Percentiles rank a stretch among this genome's conserved stretches.
Evolutionary conservation across 2,888 invertebrate genomes (phyloP).

Genomic region (Xanthorhoe designata): DNA sequence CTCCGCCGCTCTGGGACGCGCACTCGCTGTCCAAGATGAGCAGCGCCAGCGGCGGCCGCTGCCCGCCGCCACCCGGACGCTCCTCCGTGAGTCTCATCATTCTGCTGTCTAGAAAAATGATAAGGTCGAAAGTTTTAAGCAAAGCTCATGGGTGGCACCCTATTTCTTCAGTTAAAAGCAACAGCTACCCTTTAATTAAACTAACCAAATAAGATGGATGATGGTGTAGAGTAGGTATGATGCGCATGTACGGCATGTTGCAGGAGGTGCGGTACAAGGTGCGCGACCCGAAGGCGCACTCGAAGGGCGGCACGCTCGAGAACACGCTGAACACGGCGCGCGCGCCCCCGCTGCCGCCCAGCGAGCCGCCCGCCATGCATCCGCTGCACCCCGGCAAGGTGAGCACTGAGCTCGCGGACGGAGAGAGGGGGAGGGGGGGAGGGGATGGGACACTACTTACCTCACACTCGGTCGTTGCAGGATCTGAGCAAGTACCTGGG

Average conservation of each 20-base stretch:
- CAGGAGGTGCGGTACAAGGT: slow-evolving; percentile 97
- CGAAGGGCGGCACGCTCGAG: slow-evolving; percentile 94
- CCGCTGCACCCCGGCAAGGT: slow-evolving; percentile 92
- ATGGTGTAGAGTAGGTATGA: not conserved
- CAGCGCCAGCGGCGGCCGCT: slow-evolving; percentile 87
- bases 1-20: slow-evolving; percentile 88
- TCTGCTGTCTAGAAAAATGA: too few relatives aligned
- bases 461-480: slow-evolving; percentile 56
- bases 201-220: not conserved
- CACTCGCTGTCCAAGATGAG: slow-evolving; percentile 88
- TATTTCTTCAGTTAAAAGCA: too few relatives aligned
- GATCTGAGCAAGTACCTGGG: slow-evolving; percentile 95
- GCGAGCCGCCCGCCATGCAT: slow-evolving; percentile 87
- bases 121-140: too few relatives aligned
- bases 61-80: slow-evolving; percentile 58
- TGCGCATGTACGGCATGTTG: not conserved
- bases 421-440: not conserved
- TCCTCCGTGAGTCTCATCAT: slow-evolving; percentile 55
- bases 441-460: not conserved
- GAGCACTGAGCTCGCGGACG: slow-evolving; percentile 33
- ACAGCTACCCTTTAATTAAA: too few relatives aligned
- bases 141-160: too few relatives aligned
- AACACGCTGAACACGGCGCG: slow-evolving; percentile 91
- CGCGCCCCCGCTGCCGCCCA: slow-evolving; percentile 82
- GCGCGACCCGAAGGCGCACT: slow-evolving; percentile 95